Conservation (phyloP, 2,888 invertebrate species). For the Lycaena phlaeas region DNA sequence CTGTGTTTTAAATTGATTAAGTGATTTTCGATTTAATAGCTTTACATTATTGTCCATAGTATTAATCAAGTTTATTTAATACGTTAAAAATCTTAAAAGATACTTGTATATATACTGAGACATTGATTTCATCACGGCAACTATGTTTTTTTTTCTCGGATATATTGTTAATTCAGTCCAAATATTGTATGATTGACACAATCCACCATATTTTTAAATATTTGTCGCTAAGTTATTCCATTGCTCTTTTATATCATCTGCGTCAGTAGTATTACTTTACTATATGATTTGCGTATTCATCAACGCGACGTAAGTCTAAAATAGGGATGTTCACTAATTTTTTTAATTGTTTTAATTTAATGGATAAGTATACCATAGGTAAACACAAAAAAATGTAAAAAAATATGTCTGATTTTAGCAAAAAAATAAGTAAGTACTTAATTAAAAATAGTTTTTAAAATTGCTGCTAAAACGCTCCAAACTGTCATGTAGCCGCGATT, state of each 20-base stretch:
- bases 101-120: conserved; percentile 2
- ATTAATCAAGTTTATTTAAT: neutral
- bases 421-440: too few species aligned
- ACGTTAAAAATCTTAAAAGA: conserved; percentile 2
- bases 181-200: neutral
- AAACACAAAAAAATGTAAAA: too few species aligned
- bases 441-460: too few species aligned
- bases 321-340: too few species aligned
- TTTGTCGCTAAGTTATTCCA: neutral
- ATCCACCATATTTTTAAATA: neutral
- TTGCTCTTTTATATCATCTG: neutral
- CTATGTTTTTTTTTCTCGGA: neutral
- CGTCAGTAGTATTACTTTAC: too few species aligned
- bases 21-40: conserved; percentile 2
- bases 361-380: too few species aligned
- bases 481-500: too few species aligned
- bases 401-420: too few species aligned
- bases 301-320: neutral
- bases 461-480: too few species aligned
- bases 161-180: conserved; percentile 1
- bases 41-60: neutral
- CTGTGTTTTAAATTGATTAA: too few species aligned
- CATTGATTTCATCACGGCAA: neutral
- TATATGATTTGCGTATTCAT: neutral
- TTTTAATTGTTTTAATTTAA: too few species aligned